Base-by-base conservation (phyloP, 2,888 invertebrate species). In the Napeogenes inachia region DNA sequence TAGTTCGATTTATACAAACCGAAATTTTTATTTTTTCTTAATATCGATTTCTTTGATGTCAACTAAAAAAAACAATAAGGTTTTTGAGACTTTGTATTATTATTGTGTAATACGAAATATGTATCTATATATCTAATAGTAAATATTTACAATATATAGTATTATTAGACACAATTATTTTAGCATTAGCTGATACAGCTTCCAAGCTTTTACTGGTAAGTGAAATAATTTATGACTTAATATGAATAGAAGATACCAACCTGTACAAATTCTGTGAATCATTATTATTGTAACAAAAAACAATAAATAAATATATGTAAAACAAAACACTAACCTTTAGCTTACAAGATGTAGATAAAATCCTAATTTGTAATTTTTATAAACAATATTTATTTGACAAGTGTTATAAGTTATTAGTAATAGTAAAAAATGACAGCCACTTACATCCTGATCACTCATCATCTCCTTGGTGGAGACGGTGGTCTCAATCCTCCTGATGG, bases 391-490 rank as follows among this genome's bases (percentile, higher is more conserved):
- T 21, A 21, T 1, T 21, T 21, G 21, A 21, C 21, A 21, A 21
- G 21, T 21, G 21, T 50, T 30, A 1, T 8, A n/a, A 30, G 21
- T 50, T 30, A n/a, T 13, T 35, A 53, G 5, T 33, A 42, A 13
- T 10, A 10, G 8, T 10, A 10, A 10, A 6, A 38, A 10, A 33
- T 21, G 10, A 38, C 12, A 53, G 30, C n/a, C 21, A 95, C 96
- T 95, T 85, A 97, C 97, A 84, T 97, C 97, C 75, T 96, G 96
- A 75, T 97, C 97, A 69, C 95, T 96, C 92, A 98, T 97, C 97
- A 98, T 98, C 85, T 97, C 97, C 83, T 97, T 97, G 35, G 97
- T 98, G 32, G 97, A 97, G 12, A 97, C 96, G 0, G 97, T 97
- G 42, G 97, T 97, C 81, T 97, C 97, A 75, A 97, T 97, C 73